Base-by-base conservation (phyloP, 2,113 vertebrate species). In the Archilochus colubris region DNA sequence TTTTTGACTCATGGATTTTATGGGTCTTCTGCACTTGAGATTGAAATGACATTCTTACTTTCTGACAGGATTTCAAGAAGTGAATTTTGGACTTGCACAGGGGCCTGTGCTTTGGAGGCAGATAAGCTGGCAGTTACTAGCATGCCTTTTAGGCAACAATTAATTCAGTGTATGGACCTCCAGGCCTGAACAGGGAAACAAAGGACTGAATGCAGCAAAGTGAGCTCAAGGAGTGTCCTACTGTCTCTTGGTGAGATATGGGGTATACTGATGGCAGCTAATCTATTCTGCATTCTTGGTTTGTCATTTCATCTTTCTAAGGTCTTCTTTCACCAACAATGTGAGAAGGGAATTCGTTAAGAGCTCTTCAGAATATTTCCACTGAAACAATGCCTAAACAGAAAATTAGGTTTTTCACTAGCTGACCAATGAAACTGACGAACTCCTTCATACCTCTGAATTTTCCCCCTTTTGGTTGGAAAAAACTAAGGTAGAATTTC, bases 81-180 rank as follows among this genome's bases (percentile, higher is more conserved):
- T 53, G 33, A 87, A 55, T 78, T 66, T 87, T 58, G 57, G 21
- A 67, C 40, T 86, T 43, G 9, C 20, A 28, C 13, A 50, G 43
- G 38, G 30, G 11, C 4, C 20, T 30, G 31, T 78, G 48, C 43
- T 67, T 75, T 76, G 44, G 20, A 75, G 16, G 33, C 15, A 82
- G 20, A 25, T 3, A 12, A 58, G 20, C 13, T 63, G 53, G 4
- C 38, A 59, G 63, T 85, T 82, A 24, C 19, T 64, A 40, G 8
- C 0, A 0, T 44, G 27, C 7, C 11, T 82, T 85, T 48, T 50
- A 58, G 19, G 19, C 48, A 70, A 11, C 17, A 20, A 0, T 63
- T 74, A 22, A 51, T 77, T 36, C 19, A 33, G 11, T 8, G 21
- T 51, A 50, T 38, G 20, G 17, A 22, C 19, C 18, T 84, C 7